These are phyloP conservation scores for Ursus arctos DNA, from an alignment of 2,113 vertebrate species.

Conservation along the genomic window DNA sequence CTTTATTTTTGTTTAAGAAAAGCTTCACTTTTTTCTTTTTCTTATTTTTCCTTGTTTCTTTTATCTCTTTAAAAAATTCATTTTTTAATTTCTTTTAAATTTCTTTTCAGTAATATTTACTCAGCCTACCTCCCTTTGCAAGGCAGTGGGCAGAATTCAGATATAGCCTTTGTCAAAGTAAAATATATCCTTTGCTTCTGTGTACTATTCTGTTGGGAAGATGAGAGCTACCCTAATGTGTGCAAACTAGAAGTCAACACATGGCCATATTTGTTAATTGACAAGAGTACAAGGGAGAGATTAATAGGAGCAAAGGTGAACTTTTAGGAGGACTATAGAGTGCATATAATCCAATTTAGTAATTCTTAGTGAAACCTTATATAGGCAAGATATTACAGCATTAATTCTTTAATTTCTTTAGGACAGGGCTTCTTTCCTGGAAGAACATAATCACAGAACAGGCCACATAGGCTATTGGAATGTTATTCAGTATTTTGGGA, in stretches of 20 bases:
- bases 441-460: not conserved
- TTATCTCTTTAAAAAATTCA: not conserved
- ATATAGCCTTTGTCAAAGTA: not conserved
- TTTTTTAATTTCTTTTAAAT: not conserved
- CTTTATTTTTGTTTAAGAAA: not conserved
- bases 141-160: not conserved
- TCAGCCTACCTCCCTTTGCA: not conserved
- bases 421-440: not conserved
- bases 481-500: not conserved
- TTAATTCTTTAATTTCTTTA: conserved; percentile 26
- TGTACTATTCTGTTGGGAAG: not conserved
- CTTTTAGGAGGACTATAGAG: not conserved
- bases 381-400: not conserved
- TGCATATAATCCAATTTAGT: not conserved
- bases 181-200: not conserved
- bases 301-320: not conserved
- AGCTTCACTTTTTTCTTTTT: not conserved
- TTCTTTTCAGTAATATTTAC: conserved; percentile 13
- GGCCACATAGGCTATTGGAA: not conserved
- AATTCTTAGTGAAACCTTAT: conserved; percentile 15
- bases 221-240: not conserved
- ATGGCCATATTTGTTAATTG: not conserved
- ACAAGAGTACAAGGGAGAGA: not conserved
- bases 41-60: not conserved
- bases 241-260: not conserved